A percentile compares a stretch with the other conserved stretches of the same genome.
These are phyloP conservation scores for Epinotia brunnichana DNA, from an alignment of 2,888 invertebrate genomes.

Conservation along the genomic window DNA sequence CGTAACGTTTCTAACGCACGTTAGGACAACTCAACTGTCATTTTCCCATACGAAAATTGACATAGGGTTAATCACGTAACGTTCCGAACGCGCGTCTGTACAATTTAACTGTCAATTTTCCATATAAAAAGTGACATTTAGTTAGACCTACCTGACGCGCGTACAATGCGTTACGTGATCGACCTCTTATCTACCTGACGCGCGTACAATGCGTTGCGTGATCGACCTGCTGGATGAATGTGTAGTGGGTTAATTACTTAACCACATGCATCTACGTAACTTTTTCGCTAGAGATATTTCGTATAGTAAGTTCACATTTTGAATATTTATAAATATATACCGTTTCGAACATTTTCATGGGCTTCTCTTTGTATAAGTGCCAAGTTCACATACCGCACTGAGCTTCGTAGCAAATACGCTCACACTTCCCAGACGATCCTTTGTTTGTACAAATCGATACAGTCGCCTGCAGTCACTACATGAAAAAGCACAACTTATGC, in stretches of 20 bases:
- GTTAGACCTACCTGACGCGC: too few species aligned
- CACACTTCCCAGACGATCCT: slow-evolving; percentile 80
- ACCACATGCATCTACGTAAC: slow-evolving; percentile 3
- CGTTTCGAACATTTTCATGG: slow-evolving; percentile 62
- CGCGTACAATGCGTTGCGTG: too few species aligned
- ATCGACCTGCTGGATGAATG: neutral
- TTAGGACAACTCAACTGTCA: too few species aligned
- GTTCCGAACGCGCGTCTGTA: too few species aligned
- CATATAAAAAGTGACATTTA: too few species aligned
- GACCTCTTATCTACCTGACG: too few species aligned
- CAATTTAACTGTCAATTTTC: too few species aligned
- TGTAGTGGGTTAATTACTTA: neutral
- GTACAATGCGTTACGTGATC: too few species aligned
- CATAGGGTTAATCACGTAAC: too few species aligned
- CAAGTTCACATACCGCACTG: slow-evolving; percentile 76
- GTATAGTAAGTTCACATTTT: slow-evolving; percentile 24
- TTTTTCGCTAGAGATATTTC: slow-evolving; percentile 15
- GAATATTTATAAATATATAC: slow-evolving; percentile 13
- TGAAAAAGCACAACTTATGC: slow-evolving; percentile 70
- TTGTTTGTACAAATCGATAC: slow-evolving; percentile 70
- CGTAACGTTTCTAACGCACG: too few species aligned
- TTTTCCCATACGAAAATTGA: too few species aligned
- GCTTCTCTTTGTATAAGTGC: slow-evolving; percentile 75
- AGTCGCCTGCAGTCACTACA: slow-evolving; percentile 71
- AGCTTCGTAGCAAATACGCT: slow-evolving; percentile 81